Conservation (phyloP, 1,140 invertebrate species). For the Geopemphigus sp. region DNA sequence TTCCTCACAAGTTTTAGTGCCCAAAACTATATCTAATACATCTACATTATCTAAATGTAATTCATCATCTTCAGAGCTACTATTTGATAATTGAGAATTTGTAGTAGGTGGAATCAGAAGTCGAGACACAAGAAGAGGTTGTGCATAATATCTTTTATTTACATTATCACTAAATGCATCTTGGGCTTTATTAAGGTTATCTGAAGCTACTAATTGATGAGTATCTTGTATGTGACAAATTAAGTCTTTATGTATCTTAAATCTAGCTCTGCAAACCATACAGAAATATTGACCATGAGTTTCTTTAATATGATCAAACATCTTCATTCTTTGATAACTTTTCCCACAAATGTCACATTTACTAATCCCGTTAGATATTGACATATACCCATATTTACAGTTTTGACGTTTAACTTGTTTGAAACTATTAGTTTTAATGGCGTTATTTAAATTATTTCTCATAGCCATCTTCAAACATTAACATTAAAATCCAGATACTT, state of each 20-base stretch:
- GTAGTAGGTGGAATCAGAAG: conserved; percentile 31
- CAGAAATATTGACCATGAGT: conserved; percentile 36
- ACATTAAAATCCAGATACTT: not conserved
- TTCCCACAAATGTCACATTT: conserved; percentile 46
- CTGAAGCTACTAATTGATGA: conserved; percentile 43
- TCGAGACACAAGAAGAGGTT: not conserved
- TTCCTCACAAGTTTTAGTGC: conserved; percentile 24
- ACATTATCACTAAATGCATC: conserved; percentile 28
- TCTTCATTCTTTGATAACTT: conserved; percentile 33
- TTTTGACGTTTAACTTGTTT: conserved; percentile 40
- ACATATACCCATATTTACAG: conserved; percentile 39
- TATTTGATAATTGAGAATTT: conserved; percentile 23
- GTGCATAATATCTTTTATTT: conserved; percentile 39
- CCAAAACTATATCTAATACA: conserved; percentile 32
- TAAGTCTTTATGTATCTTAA: conserved; percentile 39
- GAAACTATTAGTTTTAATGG: not conserved
- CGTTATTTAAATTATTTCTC: conserved; percentile 40
- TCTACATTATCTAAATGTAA: conserved; percentile 36
- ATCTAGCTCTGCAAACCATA: conserved; percentile 44
- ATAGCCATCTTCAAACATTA: conserved; percentile 38
- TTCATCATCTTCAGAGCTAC: conserved; percentile 47
- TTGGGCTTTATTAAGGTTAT: conserved; percentile 39
- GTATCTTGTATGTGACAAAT: conserved; percentile 38
- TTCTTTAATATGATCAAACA: conserved; percentile 36
- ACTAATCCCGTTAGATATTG: conserved; percentile 15